phyloP scores from a whole-genome alignment of 2,797 vertebrate species.

The Mus spretus region DNA sequence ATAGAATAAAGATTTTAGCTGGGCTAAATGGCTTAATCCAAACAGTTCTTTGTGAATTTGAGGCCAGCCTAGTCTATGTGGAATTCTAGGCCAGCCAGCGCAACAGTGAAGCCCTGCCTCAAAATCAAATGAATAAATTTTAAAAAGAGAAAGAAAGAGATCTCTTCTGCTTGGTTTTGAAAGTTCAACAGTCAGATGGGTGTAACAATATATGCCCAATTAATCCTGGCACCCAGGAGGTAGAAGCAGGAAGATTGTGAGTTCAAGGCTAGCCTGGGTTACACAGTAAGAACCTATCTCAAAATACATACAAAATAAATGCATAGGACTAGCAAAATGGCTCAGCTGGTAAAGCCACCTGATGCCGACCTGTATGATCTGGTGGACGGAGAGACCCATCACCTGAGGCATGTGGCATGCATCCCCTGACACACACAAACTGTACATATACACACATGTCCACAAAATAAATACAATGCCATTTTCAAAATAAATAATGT shows the following conservation, averaged over 20 bases:
- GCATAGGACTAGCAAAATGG: background rate
- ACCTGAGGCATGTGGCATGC: background rate
- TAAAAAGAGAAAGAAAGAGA: background rate
- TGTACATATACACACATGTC: background rate
- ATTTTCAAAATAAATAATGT: background rate
- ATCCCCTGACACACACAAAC: background rate
- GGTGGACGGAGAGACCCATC: background rate
- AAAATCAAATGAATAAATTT: background rate
- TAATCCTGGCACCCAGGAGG: background rate
- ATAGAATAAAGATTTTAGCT: slow-evolving; percentile 14
- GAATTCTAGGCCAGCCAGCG: background rate
- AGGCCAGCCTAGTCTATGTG: background rate
- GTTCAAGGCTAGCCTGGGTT: background rate
- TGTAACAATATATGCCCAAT: background rate
- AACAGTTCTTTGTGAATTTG: background rate
- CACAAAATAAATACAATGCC: background rate
- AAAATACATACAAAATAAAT: background rate
- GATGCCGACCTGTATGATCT: background rate
- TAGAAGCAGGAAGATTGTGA: background rate
- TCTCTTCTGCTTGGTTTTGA: background rate
- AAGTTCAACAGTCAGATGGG: background rate
- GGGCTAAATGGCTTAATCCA: background rate
- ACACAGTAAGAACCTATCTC: background rate
- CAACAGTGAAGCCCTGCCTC: background rate
- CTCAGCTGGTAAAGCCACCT: background rate